Evolutionary conservation across 2,888 invertebrate genomes (phyloP).

Genomic region (Polietes domitor): DNA sequence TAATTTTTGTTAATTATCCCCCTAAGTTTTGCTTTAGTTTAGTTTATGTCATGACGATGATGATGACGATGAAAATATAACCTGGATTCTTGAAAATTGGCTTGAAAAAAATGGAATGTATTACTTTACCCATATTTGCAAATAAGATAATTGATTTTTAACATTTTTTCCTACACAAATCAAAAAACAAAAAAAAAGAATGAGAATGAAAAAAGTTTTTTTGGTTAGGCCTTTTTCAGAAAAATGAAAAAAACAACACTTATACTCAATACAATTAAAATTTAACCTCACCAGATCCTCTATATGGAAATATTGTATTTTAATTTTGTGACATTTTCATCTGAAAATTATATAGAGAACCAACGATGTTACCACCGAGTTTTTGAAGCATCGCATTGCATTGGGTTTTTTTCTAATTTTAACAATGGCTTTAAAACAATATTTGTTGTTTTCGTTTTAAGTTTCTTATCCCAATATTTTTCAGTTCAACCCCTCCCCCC

Average conservation of each 20-base stretch:
- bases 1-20: background rate
- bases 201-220: constrained; percentile 30
- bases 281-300: constrained; percentile 5
- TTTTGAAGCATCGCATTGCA: constrained; percentile 28
- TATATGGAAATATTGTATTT: background rate
- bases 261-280: constrained; percentile 33
- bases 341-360: background rate
- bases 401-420: background rate
- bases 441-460: constrained; percentile 9
- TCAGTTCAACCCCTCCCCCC: background rate
- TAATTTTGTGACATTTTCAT: constrained; percentile 24
- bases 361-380: background rate
- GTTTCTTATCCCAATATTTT: background rate
- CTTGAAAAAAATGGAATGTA: constrained; percentile 52
- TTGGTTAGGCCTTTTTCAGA: constrained; percentile 54
- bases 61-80: background rate
- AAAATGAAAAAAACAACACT: constrained; percentile 43
- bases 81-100: constrained; percentile 14
- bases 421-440: constrained; percentile 3
- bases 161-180: constrained; percentile 59
- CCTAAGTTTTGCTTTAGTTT: constrained; percentile 37
- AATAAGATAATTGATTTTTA: constrained; percentile 67
- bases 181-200: constrained; percentile 28
- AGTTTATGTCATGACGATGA: background rate
- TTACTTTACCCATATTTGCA: constrained; percentile 49